A percentile compares a stretch with the other conserved stretches of the same genome.
Evolutionary conservation across 2,113 vertebrate genomes (phyloP).

Genomic region (Tonatia bakeri): DNA sequence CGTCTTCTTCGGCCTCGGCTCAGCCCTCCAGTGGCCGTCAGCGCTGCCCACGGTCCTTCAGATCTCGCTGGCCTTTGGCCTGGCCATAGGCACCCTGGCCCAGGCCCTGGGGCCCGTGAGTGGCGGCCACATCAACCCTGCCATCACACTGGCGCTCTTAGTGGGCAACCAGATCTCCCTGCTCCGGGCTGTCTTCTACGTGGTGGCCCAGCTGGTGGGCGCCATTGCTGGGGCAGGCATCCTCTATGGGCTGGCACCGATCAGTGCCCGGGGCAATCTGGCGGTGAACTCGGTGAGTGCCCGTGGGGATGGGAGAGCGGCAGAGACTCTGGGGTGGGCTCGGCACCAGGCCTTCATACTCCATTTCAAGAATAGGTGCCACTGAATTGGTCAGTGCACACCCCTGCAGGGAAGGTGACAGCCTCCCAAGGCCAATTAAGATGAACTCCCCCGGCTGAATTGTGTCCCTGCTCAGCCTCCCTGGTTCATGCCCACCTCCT

Average conservation of each 20-base stretch:
- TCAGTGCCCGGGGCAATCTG: constrained; percentile 79
- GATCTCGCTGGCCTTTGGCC: constrained; percentile 83
- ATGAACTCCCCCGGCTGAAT: background rate
- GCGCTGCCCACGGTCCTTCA: constrained; percentile 82
- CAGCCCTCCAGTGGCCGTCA: constrained; percentile 82
- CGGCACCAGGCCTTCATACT: background rate
- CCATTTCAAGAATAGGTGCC: background rate
- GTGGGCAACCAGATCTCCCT: constrained; percentile 85
- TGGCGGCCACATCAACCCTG: constrained; percentile 85
- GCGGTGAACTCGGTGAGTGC: constrained; percentile 83
- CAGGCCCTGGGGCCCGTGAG: constrained; percentile 84
- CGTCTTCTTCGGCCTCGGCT: constrained; percentile 85
- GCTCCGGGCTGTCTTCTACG: constrained; percentile 79
- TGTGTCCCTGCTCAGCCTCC: too few relatives aligned
- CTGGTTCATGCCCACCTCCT: background rate
- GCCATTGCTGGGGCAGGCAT: constrained; percentile 83
- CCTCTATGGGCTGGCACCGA: constrained; percentile 78
- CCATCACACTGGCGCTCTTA: constrained; percentile 83
- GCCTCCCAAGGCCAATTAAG: background rate
- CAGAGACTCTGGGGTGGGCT: background rate
- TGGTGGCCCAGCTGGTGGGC: constrained; percentile 82
- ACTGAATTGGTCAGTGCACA: background rate
- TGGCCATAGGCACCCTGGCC: constrained; percentile 83
- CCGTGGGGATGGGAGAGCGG: fast-evolving
- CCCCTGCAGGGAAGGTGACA: background rate